Evolutionary conservation across 2,888 invertebrate genomes (phyloP).

Genomic region (Yponomeuta evonymella): DNA sequence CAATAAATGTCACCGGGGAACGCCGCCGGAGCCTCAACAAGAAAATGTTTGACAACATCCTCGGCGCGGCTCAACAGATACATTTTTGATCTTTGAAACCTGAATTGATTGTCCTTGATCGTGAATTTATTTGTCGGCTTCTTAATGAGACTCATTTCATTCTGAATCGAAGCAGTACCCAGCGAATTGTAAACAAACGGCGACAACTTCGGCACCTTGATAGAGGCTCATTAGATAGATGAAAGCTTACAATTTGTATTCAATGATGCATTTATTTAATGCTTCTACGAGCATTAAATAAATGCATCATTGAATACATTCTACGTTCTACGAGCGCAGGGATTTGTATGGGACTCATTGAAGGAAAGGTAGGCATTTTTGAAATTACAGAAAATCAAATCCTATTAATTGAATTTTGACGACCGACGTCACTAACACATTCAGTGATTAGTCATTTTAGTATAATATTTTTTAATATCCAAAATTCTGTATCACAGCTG

Average conservation of each 20-base stretch:
- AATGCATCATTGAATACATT: too few species aligned
- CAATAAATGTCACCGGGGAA: constrained; percentile 65
- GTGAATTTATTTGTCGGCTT: constrained; percentile 9
- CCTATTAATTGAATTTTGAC: too few species aligned
- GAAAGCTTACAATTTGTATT: background rate
- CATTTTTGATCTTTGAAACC: background rate
- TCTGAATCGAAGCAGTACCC: background rate
- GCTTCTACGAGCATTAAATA: background rate
- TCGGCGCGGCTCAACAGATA: background rate
- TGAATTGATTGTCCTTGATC: constrained; percentile 44
- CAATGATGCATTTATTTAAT: background rate
- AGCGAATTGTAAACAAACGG: constrained; percentile 7
- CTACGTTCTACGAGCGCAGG: too few species aligned
- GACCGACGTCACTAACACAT: too few species aligned
- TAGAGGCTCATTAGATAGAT: background rate
- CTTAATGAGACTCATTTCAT: background rate
- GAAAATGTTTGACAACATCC: background rate
- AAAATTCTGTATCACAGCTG: too few species aligned
- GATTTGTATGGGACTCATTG: too few species aligned
- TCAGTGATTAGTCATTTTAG: too few species aligned
- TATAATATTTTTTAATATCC: too few species aligned
- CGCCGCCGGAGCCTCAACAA: constrained; percentile 23
- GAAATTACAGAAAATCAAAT: too few species aligned
- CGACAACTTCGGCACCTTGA: constrained; percentile 4
- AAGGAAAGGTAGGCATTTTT: too few species aligned